phyloP scores from a whole-genome alignment of 2,113 vertebrate species.

The Gallinago media region DNA sequence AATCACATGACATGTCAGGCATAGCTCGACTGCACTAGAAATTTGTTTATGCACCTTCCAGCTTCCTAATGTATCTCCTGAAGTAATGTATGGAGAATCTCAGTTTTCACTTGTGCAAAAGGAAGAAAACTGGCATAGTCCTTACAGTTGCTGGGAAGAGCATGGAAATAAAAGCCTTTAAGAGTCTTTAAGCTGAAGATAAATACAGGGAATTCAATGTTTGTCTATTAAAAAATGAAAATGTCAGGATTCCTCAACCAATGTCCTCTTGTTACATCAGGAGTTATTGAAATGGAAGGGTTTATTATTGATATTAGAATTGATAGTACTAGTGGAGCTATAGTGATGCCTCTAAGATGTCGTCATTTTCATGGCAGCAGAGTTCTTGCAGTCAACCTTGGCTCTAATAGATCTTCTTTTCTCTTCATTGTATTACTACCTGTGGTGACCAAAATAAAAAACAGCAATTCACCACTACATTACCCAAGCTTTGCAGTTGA shows the following conservation, averaged over 20 bases:
- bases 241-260: not conserved
- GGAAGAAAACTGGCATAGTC: not conserved
- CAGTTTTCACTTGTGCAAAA: not conserved
- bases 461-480: not conserved
- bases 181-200: not conserved
- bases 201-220: not conserved
- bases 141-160: not conserved
- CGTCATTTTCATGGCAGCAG: not conserved
- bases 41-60: not conserved
- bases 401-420: not conserved
- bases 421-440: not conserved
- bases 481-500: not conserved
- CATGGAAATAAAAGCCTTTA: not conserved
- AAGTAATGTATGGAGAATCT: not conserved
- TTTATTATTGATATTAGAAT: not conserved
- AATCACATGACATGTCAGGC: not conserved
- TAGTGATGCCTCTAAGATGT: not conserved
- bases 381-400: not conserved
- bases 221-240: not conserved
- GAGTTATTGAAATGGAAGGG: not conserved
- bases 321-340: not conserved
- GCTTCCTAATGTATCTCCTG: not conserved
- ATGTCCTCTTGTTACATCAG: not conserved
- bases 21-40: not conserved
- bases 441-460: not conserved